A percentile compares a stretch with the other conserved stretches of the same genome.
phyloP scores from a whole-genome alignment of 2,113 vertebrate species.

The Osmerus eperlanus region DNA sequence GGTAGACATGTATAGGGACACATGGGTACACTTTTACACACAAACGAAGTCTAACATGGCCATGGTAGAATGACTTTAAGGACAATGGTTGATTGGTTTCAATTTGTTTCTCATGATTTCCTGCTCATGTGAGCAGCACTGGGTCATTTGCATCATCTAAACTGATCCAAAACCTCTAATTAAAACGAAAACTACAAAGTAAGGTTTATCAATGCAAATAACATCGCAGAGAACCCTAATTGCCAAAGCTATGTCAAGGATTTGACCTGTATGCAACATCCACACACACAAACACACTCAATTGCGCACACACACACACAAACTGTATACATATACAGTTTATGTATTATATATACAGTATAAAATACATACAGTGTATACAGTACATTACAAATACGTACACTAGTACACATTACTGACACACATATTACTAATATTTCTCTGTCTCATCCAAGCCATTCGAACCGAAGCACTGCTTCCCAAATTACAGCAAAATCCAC shows the following conservation, averaged over 20 bases:
- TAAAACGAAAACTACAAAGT: no score
- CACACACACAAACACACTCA: not conserved
- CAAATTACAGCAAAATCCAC: no score
- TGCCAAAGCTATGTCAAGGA: constrained; percentile 40
- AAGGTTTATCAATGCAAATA: not conserved
- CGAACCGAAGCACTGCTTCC: not conserved
- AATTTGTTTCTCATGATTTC: not conserved
- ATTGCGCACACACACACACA: not conserved
- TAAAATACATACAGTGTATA: constrained; percentile 18
- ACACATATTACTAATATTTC: constrained; percentile 15
- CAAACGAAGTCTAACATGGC: no score
- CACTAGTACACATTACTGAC: no score
- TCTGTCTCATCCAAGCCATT: not conserved
- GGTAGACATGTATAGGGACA: no score
- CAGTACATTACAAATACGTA: no score
- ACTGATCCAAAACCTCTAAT: no score
- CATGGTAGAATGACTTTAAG: not conserved
- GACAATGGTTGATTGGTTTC: constrained; percentile 4
- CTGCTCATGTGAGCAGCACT: not conserved
- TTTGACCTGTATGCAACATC: constrained; percentile 39
- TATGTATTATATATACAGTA: not conserved
- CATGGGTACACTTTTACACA: no score
- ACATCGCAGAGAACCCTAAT: not conserved
- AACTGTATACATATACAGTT: not conserved
- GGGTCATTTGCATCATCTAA: constrained; percentile 24